A percentile compares a stretch with the other conserved stretches of the same genome.
Evolutionary conservation across 2,888 invertebrate genomes (phyloP).

Genomic region (Suillia variegata): DNA sequence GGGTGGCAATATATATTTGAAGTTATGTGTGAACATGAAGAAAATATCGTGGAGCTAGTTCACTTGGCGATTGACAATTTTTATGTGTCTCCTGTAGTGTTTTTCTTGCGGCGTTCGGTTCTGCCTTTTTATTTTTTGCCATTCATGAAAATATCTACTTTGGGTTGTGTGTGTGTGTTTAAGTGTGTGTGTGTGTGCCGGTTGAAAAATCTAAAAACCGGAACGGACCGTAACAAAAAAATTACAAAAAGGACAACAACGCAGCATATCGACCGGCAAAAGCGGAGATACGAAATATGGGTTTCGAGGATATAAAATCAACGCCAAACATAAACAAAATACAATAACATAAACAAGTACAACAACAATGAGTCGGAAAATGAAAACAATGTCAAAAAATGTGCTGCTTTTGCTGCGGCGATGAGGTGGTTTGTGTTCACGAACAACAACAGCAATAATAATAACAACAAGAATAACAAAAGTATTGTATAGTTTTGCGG

Average conservation of each 20-base stretch:
- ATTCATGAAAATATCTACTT: too few species aligned
- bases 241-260: conserved; percentile 10
- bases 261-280: conserved; percentile 5
- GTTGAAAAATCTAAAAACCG: neutral
- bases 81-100: conserved; percentile 7
- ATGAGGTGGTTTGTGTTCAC: too few species aligned
- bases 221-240: too few species aligned
- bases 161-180: too few species aligned
- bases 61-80: conserved; percentile 13
- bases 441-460: too few species aligned
- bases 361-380: too few species aligned
- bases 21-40: neutral
- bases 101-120: neutral
- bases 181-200: too few species aligned
- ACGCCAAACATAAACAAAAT: conserved; percentile 10
- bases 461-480: neutral
- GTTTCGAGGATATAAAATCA: conserved; percentile 1
- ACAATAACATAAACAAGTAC: neutral
- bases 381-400: too few species aligned
- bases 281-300: conserved; percentile 2
- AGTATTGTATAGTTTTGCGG: neutral
- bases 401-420: too few species aligned
- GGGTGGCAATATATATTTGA: too few species aligned
- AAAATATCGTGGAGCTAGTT: neutral
- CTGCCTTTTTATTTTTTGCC: too few species aligned